Evolutionary conservation across 2,797 vertebrate species (phyloP).

Genomic region (Phrynocephalus forsythii): DNA sequence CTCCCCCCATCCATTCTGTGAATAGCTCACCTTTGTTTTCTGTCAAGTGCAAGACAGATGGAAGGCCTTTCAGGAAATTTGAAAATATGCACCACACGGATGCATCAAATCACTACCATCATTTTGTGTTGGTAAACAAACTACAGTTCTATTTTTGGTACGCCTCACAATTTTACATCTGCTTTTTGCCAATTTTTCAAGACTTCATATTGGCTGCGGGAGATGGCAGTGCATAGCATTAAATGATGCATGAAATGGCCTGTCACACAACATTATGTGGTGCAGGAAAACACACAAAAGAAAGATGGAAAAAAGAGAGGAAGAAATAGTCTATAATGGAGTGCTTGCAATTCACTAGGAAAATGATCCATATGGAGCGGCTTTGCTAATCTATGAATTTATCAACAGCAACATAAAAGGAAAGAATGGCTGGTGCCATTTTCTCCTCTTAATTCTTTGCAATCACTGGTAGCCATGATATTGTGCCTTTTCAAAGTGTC

Average conservation of each 20-base stretch:
- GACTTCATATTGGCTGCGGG: constrained; percentile 54
- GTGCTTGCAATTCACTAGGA: constrained; percentile 34
- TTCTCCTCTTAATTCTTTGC: constrained; percentile 19
- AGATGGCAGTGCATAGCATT: constrained; percentile 67
- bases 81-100: background rate
- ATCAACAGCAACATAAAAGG: constrained; percentile 8
- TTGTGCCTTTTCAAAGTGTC: background rate
- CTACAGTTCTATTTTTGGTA: background rate
- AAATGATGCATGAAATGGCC: constrained; percentile 77
- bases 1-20: background rate
- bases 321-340: constrained; percentile 25
- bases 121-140: constrained; percentile 4
- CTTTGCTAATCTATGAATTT: constrained; percentile 19
- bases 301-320: constrained; percentile 16
- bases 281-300: constrained; percentile 44
- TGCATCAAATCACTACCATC: background rate
- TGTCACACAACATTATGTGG: constrained; percentile 65
- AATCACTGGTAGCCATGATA: background rate
- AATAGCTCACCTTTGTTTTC: background rate
- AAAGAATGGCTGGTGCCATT: background rate
- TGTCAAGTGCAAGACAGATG: background rate
- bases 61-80: background rate
- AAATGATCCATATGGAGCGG: constrained; percentile 34
- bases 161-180: constrained; percentile 25
- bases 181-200: constrained; percentile 26